Base-by-base conservation (phyloP, 2,113 vertebrate species). In the Prionailurus bengalensis region DNA sequence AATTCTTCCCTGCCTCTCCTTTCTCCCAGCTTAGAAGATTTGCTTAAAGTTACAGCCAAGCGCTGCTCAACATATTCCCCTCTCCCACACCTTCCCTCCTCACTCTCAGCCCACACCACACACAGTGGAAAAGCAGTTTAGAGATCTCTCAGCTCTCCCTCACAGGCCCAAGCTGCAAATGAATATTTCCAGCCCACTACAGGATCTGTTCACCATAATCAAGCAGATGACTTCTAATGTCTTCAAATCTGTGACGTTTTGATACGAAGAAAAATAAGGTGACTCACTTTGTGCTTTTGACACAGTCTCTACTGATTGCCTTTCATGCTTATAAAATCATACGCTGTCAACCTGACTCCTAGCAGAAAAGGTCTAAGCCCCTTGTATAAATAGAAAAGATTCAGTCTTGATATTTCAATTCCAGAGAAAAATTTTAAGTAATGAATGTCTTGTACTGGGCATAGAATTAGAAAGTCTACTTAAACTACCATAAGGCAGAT, bases 381-480 rank as follows among this genome's bases (percentile, higher is more conserved):
- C 11, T 42, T 1, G 4, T 17, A 73, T 66, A 33, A 73, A 65
- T 4, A 82, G 80, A 71, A 53, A 63, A 81, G n/a, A 4, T 11
- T 93, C 21, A 7, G 33, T 74, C n/a, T 88, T 58, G 1, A 14
- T 82, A 23, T 89, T 91, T 94, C 10, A 58, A 61, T 78, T 63
- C 53, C 36, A 63, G 16, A 73, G 36, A 83, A 94, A 68, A 89
- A 86, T 3, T 89, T 91, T 65, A 36, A 91, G 66, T 70, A 95
- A 89, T 61, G 65, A 93, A 92, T 94, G 12, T 73, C 39, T 96
- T 73, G 36, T 36, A 84, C 55, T 36, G 12, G 73, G 51, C 84
- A 10, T 23, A 93, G 74, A 95, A 96, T 83, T 87, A 70, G 85
- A 89, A 95, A 91, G 53, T 48, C 21, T 79, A 78, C 21, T 83